Percentiles rank a stretch among this genome's conserved stretches.
Conservation (phyloP, 2,888 invertebrate genomes). For the Euplagia quadripunctaria region DNA sequence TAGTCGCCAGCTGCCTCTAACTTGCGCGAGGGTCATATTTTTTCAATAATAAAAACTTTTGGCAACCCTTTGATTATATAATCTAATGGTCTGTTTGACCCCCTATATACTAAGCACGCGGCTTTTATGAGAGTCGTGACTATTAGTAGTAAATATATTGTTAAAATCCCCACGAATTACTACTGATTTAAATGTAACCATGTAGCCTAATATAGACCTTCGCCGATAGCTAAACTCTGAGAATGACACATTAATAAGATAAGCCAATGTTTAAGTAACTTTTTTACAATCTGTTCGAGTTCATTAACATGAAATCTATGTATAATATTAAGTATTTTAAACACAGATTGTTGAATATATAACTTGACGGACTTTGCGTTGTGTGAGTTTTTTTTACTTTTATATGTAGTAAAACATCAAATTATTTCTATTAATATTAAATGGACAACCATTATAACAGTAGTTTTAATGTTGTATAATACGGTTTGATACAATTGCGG, state of each 20-base stretch:
- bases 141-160: constrained; percentile 53
- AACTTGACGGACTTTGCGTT: not conserved
- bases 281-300: constrained; percentile 57
- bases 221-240: constrained; percentile 30
- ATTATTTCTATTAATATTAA: not conserved
- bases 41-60: constrained; percentile 75
- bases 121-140: constrained; percentile 57
- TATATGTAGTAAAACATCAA: not conserved
- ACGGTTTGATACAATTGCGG: not conserved
- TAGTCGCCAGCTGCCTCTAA: constrained; percentile 74
- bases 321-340: constrained; percentile 11
- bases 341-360: not conserved
- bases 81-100: constrained; percentile 67
- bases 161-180: constrained; percentile 53
- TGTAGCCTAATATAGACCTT: constrained; percentile 36
- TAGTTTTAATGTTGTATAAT: not conserved
- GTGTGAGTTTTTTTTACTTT: not conserved
- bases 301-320: constrained; percentile 62
- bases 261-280: constrained; percentile 35
- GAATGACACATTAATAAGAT: constrained; percentile 27
- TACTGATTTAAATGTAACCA: constrained; percentile 45
- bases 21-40: constrained; percentile 69
- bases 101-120: constrained; percentile 69
- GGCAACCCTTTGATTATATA: constrained; percentile 80
- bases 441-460: not conserved